Base-by-base conservation (phyloP, 2,113 vertebrate species). In the Microtus oregoni region DNA sequence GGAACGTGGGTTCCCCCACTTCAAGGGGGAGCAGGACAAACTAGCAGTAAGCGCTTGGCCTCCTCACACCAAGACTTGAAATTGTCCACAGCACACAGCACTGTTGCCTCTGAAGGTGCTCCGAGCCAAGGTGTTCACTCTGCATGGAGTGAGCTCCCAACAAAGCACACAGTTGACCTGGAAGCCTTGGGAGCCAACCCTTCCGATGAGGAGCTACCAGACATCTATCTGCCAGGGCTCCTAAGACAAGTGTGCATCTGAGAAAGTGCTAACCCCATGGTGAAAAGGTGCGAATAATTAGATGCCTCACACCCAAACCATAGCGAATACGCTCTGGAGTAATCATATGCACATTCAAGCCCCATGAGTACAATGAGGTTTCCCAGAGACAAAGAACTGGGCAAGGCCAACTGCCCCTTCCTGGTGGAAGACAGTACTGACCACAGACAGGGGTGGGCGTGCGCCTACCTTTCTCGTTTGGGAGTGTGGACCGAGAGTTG, bases 391-490 rank as follows among this genome's bases (percentile, higher is more conserved):
- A 47, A 0, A 65, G 94, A 89, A 28, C 1, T 4, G 92, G 96
- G 97, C 77, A 0, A 70, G 89, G 92, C 94, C 96, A 72, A 94
- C 94, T 20, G 35, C 79, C 93, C 89, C 91, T 92, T 72, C 1
- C 10, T 15, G 15, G 13, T 7, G 5, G 19, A 61, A 47, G 22
- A 41, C 15, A 11, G 15, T 32, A 61, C 2, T 22, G 38, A 91
- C 78, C 1, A 1, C 19, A 7, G 76, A 63, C 61, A 13, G 19
- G 41, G 63, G 15, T 6, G 63, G 41, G 41, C 7, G 17, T n/a
- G 5, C 30, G 0, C 99, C 98, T 98, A 99, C 99, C 98, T 99
- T 98, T 99, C 99, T 98, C 99, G 99, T 98, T 99, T 99, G 96
- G 99, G 99, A 95, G 98, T 98, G 98, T 99, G 99, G 98, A 99